Evolutionary conservation across 2,797 vertebrate genomes (phyloP).

Genomic region (Thunnus albacares): DNA sequence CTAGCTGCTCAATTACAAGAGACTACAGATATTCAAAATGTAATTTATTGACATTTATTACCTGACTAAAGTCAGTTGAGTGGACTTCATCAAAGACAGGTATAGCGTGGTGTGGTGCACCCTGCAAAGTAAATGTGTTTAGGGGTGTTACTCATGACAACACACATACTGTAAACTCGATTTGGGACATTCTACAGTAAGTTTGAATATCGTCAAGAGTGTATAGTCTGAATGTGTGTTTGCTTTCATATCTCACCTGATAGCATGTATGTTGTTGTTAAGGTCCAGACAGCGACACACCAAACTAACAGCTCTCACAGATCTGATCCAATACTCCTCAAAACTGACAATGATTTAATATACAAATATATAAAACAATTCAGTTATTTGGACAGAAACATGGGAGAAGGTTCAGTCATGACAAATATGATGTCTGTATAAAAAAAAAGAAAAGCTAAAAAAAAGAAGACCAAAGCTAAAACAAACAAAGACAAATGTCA

Average conservation of each 20-base stretch:
- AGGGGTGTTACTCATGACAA: neutral
- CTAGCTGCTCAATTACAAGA: neutral
- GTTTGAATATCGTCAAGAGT: neutral
- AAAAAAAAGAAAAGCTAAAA: neutral
- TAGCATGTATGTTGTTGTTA: conserved; percentile 47
- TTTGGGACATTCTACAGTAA: neutral
- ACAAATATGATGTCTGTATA: neutral
- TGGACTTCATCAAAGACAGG: conserved; percentile 56
- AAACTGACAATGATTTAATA: conserved; percentile 46
- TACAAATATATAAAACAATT: neutral
- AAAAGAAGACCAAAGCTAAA: too few species aligned
- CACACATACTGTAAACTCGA: neutral
- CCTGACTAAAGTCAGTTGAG: conserved; percentile 40
- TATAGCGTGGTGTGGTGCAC: conserved; percentile 62
- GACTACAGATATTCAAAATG: neutral
- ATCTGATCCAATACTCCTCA: conserved; percentile 69
- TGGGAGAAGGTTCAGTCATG: neutral
- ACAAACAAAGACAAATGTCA: too few species aligned
- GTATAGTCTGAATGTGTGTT: neutral
- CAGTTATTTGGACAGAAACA: conserved; percentile 8
- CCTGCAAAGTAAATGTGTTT: conserved; percentile 50
- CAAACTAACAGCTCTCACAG: conserved; percentile 52
- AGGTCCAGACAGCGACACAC: conserved; percentile 62
- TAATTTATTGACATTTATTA: conserved; percentile 15
- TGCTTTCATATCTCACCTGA: conserved; percentile 56